Percentiles rank a stretch among this genome's conserved stretches.
These are phyloP conservation scores for Pristionchus mayeri DNA, from an alignment of 2,888 invertebrate genomes.

Conservation along the genomic window DNA sequence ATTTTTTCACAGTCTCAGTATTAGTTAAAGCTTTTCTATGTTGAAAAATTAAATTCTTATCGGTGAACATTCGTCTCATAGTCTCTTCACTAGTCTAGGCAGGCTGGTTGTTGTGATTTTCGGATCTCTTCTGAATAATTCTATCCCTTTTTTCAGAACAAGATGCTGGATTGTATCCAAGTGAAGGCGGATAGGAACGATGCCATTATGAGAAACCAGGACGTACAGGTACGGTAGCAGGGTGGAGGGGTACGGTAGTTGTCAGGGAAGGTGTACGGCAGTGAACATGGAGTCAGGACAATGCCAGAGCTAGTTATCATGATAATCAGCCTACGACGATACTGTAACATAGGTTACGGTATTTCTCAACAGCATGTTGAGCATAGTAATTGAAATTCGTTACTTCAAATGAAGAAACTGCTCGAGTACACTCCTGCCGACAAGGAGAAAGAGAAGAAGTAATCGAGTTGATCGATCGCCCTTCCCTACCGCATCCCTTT, in stretches of 20 bases:
- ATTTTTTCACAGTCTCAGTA: too few species aligned
- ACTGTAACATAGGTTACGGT: too few species aligned
- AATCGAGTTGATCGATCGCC: not conserved
- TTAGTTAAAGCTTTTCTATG: not conserved
- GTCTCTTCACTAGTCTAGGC: too few species aligned
- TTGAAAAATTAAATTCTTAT: too few species aligned
- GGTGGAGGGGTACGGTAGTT: not conserved
- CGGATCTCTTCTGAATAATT: not conserved
- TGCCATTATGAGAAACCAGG: conserved; percentile 85
- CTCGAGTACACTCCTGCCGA: conserved; percentile 56
- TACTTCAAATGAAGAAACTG: conserved; percentile 60
- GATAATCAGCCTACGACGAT: not conserved
- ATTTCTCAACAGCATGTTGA: too few species aligned
- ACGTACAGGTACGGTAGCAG: conserved; percentile 73
- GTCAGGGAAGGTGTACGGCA: too few species aligned
- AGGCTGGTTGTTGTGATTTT: too few species aligned
- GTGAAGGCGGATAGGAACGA: conserved; percentile 87
- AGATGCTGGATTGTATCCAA: conserved; percentile 86
- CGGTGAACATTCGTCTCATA: too few species aligned
- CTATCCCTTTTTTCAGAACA: conserved; percentile 80
- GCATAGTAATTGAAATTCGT: not conserved
- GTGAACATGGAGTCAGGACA: not conserved
- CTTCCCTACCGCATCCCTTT: not conserved
- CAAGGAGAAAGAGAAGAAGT: not conserved
- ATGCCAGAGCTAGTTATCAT: not conserved